Evolutionary conservation across 2,113 vertebrate species (phyloP), one percentile per base, ranked within the genome.

Genomic region (Cyrtonyx montezumae): DNA sequence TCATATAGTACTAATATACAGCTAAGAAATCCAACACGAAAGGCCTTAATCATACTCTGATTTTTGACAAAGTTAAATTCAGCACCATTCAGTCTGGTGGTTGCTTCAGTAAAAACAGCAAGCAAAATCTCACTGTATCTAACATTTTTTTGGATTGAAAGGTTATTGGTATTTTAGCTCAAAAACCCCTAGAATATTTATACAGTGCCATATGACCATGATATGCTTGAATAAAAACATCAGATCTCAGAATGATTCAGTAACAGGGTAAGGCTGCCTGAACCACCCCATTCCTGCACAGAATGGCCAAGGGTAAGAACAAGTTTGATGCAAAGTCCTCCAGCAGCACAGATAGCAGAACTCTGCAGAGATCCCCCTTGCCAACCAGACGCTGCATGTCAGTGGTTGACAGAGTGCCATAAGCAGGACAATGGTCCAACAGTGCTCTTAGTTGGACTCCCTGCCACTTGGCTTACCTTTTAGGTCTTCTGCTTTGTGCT

Each of bases 371-470:
- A 42, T 30, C 6, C 48, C 3, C 22, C 8, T 8, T 48, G 26
- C 9, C 40, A 71, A 34, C 3, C 30, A 80, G 11, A 19, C n/a
- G 75, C 6, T 16, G 56, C 0, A 5, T 14, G 43, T 8, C 0
- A 0, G 11, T 1, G 6, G 26, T 0, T 22, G 26, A 59, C 42
- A 55, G 42, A 63, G 28, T n/a, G 45, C 43, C 4, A 0, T 25
- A n/a, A 90, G 69, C 25, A 68, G 34, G n/a, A 77, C 0, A 0
- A 42, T 0, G 32, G 46, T 5, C 69, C 28, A 40, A 56, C 43
- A 46, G 2, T 5, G 6, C 22, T 42, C 23, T 67, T 28, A 63
- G 23, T 19, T 5, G 2, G 1, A 40, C 9, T 76, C 36, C 34
- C 36, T 82, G n/a, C 19, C 42, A 88, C 28, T 7, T 66, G 17